phyloP scores from a whole-genome alignment of 2,113 vertebrate genomes.

The Notarius quadriscutis region DNA sequence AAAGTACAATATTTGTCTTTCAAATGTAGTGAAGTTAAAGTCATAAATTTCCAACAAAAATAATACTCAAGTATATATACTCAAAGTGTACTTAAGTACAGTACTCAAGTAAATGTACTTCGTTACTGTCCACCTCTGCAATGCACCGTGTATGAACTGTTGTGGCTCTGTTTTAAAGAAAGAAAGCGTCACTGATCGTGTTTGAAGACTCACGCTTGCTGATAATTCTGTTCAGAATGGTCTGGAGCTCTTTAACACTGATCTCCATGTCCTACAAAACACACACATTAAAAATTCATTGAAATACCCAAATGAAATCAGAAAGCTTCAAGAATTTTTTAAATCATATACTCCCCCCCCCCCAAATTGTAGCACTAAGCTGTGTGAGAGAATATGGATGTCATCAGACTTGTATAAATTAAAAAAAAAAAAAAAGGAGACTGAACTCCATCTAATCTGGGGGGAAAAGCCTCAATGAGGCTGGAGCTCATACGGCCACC shows the following conservation, averaged over 20 bases:
- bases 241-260: conserved; percentile 82
- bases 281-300: neutral
- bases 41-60: too few species aligned
- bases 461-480: neutral
- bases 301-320: neutral
- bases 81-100: too few species aligned
- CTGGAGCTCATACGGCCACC: too few species aligned
- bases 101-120: too few species aligned
- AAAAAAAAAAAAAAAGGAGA: too few species aligned
- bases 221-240: conserved; percentile 90
- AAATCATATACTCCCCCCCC: neutral
- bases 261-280: conserved; percentile 86
- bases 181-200: neutral
- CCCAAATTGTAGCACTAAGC: neutral
- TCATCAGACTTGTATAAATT: neutral
- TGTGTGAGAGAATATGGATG: neutral
- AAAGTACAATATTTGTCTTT: too few species aligned
- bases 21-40: too few species aligned
- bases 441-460: neutral
- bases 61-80: too few species aligned
- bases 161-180: neutral
- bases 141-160: neutral
- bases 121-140: too few species aligned
- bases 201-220: conserved; percentile 80
- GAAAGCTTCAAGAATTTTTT: neutral